Evolutionary conservation across 1,140 invertebrate genomes (phyloP).

Genomic region (Vollenhovia emeryi): DNA sequence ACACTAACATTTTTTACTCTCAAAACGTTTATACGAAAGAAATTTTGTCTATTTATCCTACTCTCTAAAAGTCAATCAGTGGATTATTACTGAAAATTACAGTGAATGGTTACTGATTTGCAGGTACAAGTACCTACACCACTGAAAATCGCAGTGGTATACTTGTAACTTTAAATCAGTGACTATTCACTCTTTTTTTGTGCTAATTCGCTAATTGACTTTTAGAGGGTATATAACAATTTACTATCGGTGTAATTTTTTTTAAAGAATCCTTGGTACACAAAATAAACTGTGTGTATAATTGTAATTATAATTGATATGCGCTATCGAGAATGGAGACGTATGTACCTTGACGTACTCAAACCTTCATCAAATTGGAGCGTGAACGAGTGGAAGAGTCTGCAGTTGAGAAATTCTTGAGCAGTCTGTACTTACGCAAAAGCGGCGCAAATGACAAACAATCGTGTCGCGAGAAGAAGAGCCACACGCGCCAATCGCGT

Average conservation of each 20-base stretch:
- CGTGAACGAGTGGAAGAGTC: not conserved
- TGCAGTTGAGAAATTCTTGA: not conserved
- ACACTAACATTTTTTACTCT: not conserved
- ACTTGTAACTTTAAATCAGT: no score
- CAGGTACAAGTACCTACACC: no score
- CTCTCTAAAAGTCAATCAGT: no score
- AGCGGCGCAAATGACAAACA: slow-evolving; percentile 16
- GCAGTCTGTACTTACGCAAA: slow-evolving; percentile 17
- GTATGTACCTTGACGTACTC: not conserved
- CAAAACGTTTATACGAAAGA: not conserved
- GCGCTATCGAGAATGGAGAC: not conserved
- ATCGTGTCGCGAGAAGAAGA: not conserved
- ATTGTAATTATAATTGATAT: no score
- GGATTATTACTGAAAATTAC: no score
- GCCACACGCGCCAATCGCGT: not conserved
- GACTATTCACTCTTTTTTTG: no score
- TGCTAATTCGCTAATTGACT: no score
- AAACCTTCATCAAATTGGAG: not conserved
- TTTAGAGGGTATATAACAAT: not conserved
- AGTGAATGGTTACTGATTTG: no score
- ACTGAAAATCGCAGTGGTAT: no score
- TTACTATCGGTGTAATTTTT: not conserved
- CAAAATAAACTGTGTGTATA: not conserved
- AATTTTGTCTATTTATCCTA: not conserved
- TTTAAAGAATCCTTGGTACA: not conserved